Base-by-base conservation (phyloP, 2,797 vertebrate species). In the Sebastes vulpes region DNA sequence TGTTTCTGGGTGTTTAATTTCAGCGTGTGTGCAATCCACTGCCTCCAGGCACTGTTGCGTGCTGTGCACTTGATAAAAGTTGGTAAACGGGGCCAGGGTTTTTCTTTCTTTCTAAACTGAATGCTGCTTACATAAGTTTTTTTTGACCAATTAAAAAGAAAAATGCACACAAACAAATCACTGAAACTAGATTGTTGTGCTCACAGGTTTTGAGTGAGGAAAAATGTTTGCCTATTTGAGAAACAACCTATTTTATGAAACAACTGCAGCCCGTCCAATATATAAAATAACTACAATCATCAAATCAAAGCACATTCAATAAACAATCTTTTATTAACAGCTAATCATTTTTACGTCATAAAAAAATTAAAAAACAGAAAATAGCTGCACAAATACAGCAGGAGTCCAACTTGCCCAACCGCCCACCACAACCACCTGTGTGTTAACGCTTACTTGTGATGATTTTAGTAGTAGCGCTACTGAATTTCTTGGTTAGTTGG, bases 1-100 rank as follows among this genome's bases (percentile, higher is more conserved):
- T 48, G 57, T 78, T 26, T 50, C 25, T n/a, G 61, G 32, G 57
- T 23, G 46, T 75, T 87, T 68, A 25, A 88, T 82, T 72, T 79
- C 20, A 35, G 80, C 20, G 0, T 83, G 26, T 6, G 60, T 87
- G 21, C 56, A 23, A 38, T 79, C 35, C 1, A 35, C 29, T 29
- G 26, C 26, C 4, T 57, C 25, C 54, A 0, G 28, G 56, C 56
- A 5, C 56, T 80, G 65, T 14, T 73, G 38, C 26, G 82, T 71
- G 14, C 64, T 72, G 26, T 83, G 64, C 14, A 8, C 20, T 61
- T 65, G 16, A 38, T 75, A 74, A 58, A 80, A 80, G 18, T 31
- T 66, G 35, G 16, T 29, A 66, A 81, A 81, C 42, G 53, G 75
- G 73, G 18, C 31, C 29, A 42, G 9, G 12, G 9, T 42, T 56